Percentiles rank a stretch among this genome's conserved stretches.
phyloP scores from a whole-genome alignment of 2,113 vertebrate genomes.

The Sinosuthora webbiana region DNA sequence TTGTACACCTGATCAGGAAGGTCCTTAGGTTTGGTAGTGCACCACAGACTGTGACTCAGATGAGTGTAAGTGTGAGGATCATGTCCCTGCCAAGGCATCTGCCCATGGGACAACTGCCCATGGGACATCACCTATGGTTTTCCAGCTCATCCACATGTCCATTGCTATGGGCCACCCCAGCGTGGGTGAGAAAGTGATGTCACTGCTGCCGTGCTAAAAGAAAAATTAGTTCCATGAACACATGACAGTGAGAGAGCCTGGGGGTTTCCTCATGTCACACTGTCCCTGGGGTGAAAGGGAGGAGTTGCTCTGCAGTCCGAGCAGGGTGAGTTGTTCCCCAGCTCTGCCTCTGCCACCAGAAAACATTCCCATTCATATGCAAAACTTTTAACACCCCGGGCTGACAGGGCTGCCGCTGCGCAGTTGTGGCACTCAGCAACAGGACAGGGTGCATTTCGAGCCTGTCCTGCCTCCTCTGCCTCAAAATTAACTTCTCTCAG shows the following conservation, averaged over 20 bases:
- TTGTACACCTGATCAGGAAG: neutral
- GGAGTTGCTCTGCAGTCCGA: neutral
- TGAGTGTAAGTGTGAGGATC: neutral
- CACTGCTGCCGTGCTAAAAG: neutral
- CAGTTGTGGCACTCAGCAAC: neutral
- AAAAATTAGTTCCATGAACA: neutral
- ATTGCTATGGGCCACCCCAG: neutral
- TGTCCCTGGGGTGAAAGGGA: neutral
- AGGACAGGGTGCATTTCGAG: neutral
- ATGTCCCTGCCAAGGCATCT: neutral
- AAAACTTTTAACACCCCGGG: neutral
- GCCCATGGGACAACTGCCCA: neutral
- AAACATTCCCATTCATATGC: conserved; percentile 32
- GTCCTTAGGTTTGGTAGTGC: neutral
- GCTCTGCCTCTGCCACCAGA: neutral
- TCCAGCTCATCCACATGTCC: neutral
- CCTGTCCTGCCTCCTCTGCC: neutral
- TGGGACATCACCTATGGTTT: neutral
- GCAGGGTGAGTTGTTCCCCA: neutral
- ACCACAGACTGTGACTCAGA: fast-evolving
- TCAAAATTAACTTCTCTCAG: neutral
- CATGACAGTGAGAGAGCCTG: neutral
- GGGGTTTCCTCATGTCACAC: neutral
- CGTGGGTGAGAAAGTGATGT: neutral
- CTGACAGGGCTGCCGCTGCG: neutral